phyloP scores from a whole-genome alignment of 2,888 invertebrate genomes.

The Venusia cambrica region DNA sequence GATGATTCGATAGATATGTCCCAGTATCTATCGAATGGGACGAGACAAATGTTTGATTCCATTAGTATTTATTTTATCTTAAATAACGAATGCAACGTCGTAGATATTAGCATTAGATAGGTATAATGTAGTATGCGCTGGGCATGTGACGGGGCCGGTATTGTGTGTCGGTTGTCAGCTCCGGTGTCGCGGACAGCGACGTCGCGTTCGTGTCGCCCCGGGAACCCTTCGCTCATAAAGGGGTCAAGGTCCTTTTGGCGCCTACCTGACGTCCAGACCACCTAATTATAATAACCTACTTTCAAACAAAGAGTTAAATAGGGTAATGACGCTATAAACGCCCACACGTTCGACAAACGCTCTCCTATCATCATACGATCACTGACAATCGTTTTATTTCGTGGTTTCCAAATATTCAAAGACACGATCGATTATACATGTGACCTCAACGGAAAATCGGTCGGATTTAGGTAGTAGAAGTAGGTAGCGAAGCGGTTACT shows the following conservation, averaged over 20 bases:
- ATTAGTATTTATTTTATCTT: conserved; percentile 14
- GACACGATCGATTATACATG: conserved; percentile 16
- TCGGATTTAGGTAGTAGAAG: conserved; percentile 30
- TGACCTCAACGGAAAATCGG: conserved; percentile 28
- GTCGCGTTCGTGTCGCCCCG: conserved; percentile 52
- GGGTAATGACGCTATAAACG: conserved; percentile 22
- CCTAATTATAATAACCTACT: conserved; percentile 41
- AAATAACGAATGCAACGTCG: background rate
- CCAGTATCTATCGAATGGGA: conserved; percentile 17
- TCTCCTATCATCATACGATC: conserved; percentile 17
- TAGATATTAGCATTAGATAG: conserved; percentile 2
- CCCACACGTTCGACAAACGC: conserved; percentile 6
- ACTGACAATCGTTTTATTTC: conserved; percentile 19
- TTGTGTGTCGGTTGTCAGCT: conserved; percentile 50
- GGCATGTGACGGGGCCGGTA: conserved; percentile 28
- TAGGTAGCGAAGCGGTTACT: conserved; percentile 33
- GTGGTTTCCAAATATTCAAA: conserved; percentile 19
- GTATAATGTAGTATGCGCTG: conserved; percentile 1
- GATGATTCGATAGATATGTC: no score
- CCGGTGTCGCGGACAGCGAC: conserved; percentile 67
- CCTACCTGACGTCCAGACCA: conserved; percentile 59
- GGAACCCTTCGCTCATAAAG: conserved; percentile 48
- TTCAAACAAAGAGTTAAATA: conserved; percentile 33
- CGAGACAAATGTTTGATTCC: conserved; percentile 8
- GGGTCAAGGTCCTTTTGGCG: conserved; percentile 71